A percentile compares a stretch with the other conserved stretches of the same genome.
Conservation (phyloP, 2,797 vertebrate genomes). For the Sparus aurata region DNA sequence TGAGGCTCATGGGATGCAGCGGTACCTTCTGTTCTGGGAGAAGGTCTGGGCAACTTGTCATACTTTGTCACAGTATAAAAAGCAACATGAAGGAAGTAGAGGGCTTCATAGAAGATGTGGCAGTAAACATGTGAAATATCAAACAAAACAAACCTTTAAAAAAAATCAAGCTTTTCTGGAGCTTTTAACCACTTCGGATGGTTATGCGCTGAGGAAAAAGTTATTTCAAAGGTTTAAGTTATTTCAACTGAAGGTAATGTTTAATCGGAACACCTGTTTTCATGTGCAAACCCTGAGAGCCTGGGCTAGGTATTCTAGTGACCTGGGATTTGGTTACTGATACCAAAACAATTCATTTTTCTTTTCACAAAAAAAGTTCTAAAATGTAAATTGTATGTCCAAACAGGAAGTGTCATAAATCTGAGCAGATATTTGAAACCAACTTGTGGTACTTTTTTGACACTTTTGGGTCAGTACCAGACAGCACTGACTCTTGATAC, state of each 20-base stretch:
- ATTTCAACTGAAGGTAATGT: neutral
- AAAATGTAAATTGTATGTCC: neutral
- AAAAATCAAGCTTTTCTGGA: too few relatives aligned
- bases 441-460: neutral
- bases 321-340: neutral
- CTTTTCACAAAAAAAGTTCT: neutral
- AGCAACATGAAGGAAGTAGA: neutral
- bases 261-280: neutral
- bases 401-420: neutral
- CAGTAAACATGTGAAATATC: neutral
- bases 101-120: neutral
- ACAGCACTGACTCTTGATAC: neutral
- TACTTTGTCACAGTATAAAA: conserved; percentile 1
- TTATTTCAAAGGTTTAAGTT: neutral
- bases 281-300: neutral
- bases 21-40: conserved; percentile 10
- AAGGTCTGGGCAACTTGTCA: neutral
- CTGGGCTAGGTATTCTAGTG: neutral
- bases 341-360: neutral
- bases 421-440: neutral
- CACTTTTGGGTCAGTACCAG: neutral
- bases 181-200: neutral
- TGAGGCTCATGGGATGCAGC: conserved; percentile 13
- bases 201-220: conserved; percentile 5
- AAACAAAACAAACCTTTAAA: neutral